Percentiles rank a stretch among this genome's conserved stretches.
Conservation (phyloP, 2,888 invertebrate species). For the Caenorhabditis sinica region DNA sequence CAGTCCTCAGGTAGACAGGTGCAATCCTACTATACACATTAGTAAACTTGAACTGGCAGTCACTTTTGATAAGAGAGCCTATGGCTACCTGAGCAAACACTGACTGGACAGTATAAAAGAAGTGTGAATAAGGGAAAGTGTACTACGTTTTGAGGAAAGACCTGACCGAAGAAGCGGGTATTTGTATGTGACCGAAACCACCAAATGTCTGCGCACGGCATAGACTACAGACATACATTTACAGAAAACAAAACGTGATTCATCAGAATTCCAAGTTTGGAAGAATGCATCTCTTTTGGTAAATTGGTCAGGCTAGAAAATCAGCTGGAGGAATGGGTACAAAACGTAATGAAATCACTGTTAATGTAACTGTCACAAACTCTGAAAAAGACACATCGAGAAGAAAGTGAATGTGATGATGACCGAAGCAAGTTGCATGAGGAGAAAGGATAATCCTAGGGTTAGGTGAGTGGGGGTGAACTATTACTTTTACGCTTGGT, state of each 20-base stretch:
- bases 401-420: constrained; percentile 13
- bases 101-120: constrained; percentile 15
- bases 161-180: constrained; percentile 7
- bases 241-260: constrained; percentile 54
- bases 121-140: constrained; percentile 45
- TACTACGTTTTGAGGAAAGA: constrained; percentile 36
- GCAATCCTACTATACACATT: background rate
- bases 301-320: constrained; percentile 12
- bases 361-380: constrained; percentile 25
- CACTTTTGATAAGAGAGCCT: constrained; percentile 19
- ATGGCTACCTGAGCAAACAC: constrained; percentile 20
- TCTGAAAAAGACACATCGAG: constrained; percentile 23
- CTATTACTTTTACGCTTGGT: background rate
- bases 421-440: constrained; percentile 7
- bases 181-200: constrained; percentile 50
- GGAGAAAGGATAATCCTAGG: constrained; percentile 27
- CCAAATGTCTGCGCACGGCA: constrained; percentile 33
- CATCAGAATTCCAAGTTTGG: constrained; percentile 1
- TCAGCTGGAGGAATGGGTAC: constrained; percentile 16
- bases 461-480: constrained; percentile 20
- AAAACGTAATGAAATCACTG: background rate
- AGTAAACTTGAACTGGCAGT: background rate
- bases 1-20: background rate
- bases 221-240: constrained; percentile 56
- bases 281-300: background rate